Percentiles rank a stretch among this genome's conserved stretches.
These are phyloP conservation scores for Selene dorsalis DNA, from an alignment of 2,797 vertebrate species.

Conservation along the genomic window DNA sequence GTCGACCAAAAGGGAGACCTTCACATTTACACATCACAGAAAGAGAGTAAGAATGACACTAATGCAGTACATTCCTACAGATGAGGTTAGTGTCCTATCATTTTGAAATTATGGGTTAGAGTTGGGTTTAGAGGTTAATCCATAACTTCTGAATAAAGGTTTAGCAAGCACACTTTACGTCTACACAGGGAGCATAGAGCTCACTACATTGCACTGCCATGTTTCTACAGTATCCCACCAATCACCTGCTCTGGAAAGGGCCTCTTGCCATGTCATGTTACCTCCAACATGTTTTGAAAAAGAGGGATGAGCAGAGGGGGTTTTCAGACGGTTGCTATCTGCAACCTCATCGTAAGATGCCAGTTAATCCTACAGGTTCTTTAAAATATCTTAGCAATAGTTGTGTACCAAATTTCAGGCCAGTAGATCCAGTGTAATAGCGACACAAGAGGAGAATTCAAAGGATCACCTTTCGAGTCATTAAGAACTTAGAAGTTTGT, in stretches of 20 bases:
- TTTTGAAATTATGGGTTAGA: not conserved
- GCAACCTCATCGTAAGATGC: too few relatives aligned
- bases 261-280: too few relatives aligned
- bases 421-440: not conserved
- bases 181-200: too few relatives aligned
- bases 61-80: not conserved
- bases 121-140: not conserved
- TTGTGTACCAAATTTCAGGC: not conserved
- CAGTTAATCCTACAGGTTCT: too few relatives aligned
- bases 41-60: not conserved
- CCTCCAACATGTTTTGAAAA: too few relatives aligned
- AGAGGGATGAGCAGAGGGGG: too few relatives aligned
- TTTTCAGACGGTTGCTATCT: too few relatives aligned
- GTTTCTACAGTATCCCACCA: too few relatives aligned
- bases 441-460: not conserved
- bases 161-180: too few relatives aligned
- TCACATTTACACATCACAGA: not conserved
- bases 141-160: not conserved
- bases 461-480: not conserved
- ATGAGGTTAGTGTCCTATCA: not conserved
- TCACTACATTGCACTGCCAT: too few relatives aligned
- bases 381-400: too few relatives aligned
- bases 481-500: not conserved
- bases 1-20: not conserved
- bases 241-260: too few relatives aligned